These are phyloP conservation scores for Tinamus major DNA, from an alignment of 2,797 vertebrate genomes.

Conservation along the genomic window DNA sequence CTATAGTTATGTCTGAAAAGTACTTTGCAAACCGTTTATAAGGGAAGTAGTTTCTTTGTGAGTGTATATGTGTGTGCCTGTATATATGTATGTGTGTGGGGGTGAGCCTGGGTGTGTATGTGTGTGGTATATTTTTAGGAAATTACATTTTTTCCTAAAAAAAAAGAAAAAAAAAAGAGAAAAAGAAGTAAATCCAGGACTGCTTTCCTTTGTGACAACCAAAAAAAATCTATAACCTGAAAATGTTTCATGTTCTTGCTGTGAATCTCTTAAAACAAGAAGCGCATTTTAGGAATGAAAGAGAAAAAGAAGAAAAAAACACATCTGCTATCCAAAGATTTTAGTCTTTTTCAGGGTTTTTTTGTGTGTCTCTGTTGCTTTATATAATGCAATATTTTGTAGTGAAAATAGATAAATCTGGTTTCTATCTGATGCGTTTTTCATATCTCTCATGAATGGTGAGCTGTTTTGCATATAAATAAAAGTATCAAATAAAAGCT, in stretches of 20 bases:
- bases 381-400: constrained; percentile 97
- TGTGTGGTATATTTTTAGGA: constrained; percentile 80
- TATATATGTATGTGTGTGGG: constrained; percentile 57
- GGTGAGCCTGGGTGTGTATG: constrained; percentile 70
- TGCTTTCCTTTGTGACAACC: constrained; percentile 89
- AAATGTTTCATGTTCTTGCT: constrained; percentile 86
- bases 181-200: constrained; percentile 75
- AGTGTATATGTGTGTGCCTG: constrained; percentile 53
- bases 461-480: constrained; percentile 94
- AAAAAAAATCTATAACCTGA: constrained; percentile 84
- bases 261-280: constrained; percentile 86
- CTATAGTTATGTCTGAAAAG: constrained; percentile 81
- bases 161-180: constrained; percentile 52
- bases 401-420: constrained; percentile 92
- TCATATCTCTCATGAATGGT: constrained; percentile 91
- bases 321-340: constrained; percentile 97
- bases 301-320: constrained; percentile 67
- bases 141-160: constrained; percentile 77
- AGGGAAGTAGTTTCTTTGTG: constrained; percentile 81
- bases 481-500: constrained; percentile 83
- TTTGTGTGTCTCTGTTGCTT: constrained; percentile 93
- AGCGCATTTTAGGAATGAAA: constrained; percentile 86
- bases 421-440: constrained; percentile 93
- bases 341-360: constrained; percentile 95
- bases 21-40: constrained; percentile 81